Base-by-base conservation (phyloP, 2,797 vertebrate genomes). In the Zenarchopterus dispar region DNA sequence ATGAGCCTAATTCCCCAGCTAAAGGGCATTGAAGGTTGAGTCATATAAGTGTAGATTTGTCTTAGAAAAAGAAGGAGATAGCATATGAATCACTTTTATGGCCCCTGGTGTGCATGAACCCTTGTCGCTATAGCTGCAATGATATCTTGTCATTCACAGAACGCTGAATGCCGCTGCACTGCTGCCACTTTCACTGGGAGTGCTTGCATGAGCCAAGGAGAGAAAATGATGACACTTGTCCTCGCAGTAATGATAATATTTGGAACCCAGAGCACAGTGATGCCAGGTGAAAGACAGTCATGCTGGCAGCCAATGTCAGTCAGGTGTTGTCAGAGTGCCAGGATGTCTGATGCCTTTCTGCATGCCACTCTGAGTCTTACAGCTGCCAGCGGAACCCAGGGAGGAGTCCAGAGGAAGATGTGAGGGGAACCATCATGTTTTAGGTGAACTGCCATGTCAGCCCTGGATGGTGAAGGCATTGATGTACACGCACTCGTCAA, bases 121-220 rank as follows among this genome's bases (percentile, higher is more conserved):
- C 52, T 70, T 66, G 83, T 80, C 67, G 22, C 75, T 78, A 65
- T 67, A 78, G 75, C 82, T 80, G 75, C 73, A 77, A 69, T 80
- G 77, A 86, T 87, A 84, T 84, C 85, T 80, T 85, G 89, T 89
- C 88, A 87, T 87, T 89, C 86, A 91, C 88, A 80, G 77, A 67
- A 78, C 71, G 56, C 57, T 79, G 81, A 82, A 86, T 80, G 60
- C 77, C 77, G 63, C 67, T 19, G 65, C 68, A 42, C 62, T 21
- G 43, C 78, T 81, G 76, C 76, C 86, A 84, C 78, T 84, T 85
- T 78, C 2, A 43, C 84, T 59, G 39, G 56, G 72, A 85, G 75
- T 60, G 66, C 78, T 60, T 78, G 65, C 73, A 64, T 77, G 84
- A 79, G 84, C 74, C 67, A 39, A 73, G n/a, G 69, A 71, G 55